Evolutionary conservation across 2,797 vertebrate species (phyloP).

Genomic region (Mormyrus proboscirostris): DNA sequence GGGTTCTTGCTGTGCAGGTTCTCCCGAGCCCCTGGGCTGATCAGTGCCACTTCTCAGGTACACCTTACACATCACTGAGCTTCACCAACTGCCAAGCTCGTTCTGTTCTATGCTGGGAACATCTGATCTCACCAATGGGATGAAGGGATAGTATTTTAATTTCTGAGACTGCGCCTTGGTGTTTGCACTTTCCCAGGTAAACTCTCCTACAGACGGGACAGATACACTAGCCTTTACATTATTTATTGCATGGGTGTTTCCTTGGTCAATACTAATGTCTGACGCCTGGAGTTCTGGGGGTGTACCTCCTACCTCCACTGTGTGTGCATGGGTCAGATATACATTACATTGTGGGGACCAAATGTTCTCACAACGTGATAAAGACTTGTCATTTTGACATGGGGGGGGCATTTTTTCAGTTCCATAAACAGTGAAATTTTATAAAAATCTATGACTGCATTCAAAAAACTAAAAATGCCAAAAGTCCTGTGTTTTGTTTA

Average conservation of each 20-base stretch:
- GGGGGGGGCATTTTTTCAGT: too few species aligned
- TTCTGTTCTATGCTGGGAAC: not conserved
- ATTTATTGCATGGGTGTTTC: not conserved
- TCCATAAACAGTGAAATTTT: not conserved
- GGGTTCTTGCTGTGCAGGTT: not conserved
- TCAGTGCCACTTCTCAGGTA: not conserved
- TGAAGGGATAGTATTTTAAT: not conserved
- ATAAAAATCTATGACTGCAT: not conserved
- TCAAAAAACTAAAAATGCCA: not conserved
- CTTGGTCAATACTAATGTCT: not conserved
- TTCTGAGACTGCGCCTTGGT: not conserved
- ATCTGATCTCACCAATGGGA: not conserved
- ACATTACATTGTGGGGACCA: not conserved
- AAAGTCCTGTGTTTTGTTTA: not conserved
- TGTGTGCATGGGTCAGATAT: not conserved
- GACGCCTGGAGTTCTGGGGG: not conserved
- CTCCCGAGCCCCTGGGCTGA: not conserved
- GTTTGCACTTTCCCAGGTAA: not conserved
- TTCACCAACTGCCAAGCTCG: not conserved
- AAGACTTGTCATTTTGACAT: not conserved
- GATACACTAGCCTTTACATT: not conserved
- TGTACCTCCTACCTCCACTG: not conserved
- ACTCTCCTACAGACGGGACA: not conserved
- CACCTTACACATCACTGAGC: not conserved
- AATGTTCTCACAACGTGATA: not conserved